A percentile compares a stretch with the other conserved stretches of the same genome.
Conservation (phyloP, 2,797 vertebrate species). For the Graptemys geographica region DNA sequence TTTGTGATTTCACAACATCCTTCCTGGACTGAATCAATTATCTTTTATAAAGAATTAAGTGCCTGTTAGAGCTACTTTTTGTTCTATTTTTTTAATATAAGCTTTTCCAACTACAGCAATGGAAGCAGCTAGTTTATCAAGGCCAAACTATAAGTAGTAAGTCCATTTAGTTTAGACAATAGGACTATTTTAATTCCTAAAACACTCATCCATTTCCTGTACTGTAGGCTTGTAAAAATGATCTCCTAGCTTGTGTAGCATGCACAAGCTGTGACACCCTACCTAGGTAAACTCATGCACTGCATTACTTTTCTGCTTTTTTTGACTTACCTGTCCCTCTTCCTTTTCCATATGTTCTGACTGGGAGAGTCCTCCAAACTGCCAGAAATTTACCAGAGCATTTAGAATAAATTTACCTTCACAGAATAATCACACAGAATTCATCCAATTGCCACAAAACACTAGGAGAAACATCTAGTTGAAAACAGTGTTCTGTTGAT, state of each 20-base stretch:
- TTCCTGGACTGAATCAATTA: neutral
- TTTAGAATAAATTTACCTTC: constrained; percentile 74
- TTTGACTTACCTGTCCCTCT: constrained; percentile 81
- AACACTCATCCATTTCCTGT: neutral
- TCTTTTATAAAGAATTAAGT: neutral
- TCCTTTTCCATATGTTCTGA: constrained; percentile 73
- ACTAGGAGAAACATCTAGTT: constrained; percentile 77
- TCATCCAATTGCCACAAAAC: constrained; percentile 58
- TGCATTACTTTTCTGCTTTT: neutral
- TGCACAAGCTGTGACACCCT: neutral
- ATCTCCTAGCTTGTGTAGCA: neutral
- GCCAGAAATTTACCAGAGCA: constrained; percentile 76
- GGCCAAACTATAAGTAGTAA: neutral
- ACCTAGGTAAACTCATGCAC: neutral
- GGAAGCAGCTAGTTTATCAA: neutral
- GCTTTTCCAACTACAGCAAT: neutral
- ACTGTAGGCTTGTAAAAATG: neutral
- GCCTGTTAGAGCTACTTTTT: neutral
- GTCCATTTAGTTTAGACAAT: neutral
- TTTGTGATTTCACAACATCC: neutral
- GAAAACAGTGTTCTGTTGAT: constrained; percentile 75
- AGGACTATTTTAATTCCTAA: neutral
- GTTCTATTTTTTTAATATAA: neutral
- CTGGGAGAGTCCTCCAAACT: constrained; percentile 78
- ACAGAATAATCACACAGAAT: constrained; percentile 10